Evolutionary conservation across 1,140 invertebrate genomes (phyloP).

Genomic region (Metaphire vulgaris): DNA sequence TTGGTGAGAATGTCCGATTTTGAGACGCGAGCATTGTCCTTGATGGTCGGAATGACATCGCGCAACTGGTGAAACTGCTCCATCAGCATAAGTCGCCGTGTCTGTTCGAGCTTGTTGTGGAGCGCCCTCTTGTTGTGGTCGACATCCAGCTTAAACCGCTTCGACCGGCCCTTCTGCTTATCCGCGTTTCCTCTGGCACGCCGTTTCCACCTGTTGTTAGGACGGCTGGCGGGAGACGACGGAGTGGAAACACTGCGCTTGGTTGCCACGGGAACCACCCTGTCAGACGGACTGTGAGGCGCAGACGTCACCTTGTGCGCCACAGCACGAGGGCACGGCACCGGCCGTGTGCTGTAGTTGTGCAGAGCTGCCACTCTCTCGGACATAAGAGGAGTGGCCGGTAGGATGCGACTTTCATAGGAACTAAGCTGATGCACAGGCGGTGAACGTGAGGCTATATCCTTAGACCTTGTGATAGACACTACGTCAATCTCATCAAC

Average conservation of each 20-base stretch:
- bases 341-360: neutral
- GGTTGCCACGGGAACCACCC: neutral
- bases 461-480: neutral
- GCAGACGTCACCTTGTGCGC: neutral
- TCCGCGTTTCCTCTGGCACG: no score
- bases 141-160: neutral
- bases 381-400: neutral
- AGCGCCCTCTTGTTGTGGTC: neutral
- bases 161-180: neutral
- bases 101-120: neutral
- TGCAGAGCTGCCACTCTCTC: neutral
- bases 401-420: neutral
- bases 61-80: neutral
- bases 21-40: neutral
- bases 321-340: neutral
- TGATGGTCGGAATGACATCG: neutral
- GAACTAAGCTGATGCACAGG: neutral
- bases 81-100: neutral
- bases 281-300: neutral
- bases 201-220: no score
- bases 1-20: neutral
- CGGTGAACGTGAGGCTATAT: neutral
- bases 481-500: neutral
- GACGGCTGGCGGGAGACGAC: neutral
- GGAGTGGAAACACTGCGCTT: neutral